Percentiles rank a stretch among this genome's conserved stretches.
These are phyloP conservation scores for Aquatica leii DNA, from an alignment of 2,888 invertebrate species.

Conservation along the genomic window DNA sequence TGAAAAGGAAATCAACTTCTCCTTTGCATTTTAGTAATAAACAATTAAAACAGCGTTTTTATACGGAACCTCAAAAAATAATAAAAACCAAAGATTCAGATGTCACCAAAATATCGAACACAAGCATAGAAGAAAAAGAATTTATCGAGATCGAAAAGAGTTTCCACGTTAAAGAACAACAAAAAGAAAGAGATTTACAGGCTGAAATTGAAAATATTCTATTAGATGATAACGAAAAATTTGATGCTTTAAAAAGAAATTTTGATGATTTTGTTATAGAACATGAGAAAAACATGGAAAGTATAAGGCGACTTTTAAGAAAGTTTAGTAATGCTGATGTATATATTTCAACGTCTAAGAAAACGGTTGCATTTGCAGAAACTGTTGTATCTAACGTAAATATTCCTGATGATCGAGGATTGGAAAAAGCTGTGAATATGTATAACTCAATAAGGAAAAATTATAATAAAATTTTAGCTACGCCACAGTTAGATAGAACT, in stretches of 20 bases:
- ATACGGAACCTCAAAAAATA: too few species aligned
- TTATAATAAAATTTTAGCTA: background rate
- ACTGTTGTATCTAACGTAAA: too few species aligned
- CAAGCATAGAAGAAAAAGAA: constrained; percentile 8
- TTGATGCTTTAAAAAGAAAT: background rate
- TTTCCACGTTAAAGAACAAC: background rate
- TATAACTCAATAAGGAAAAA: constrained; percentile 13
- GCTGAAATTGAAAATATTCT: background rate
- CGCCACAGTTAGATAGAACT: constrained; percentile 9
- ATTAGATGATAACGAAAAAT: background rate
- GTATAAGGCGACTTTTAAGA: background rate
- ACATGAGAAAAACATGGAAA: background rate
- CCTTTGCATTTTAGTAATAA: too few species aligned
- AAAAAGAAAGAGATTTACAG: background rate
- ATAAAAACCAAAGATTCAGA: too few species aligned
- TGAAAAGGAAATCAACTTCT: too few species aligned
- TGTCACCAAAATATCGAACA: too few species aligned
- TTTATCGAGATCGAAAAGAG: constrained; percentile 7
- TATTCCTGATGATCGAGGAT: constrained; percentile 1
- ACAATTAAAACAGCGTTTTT: too few species aligned
- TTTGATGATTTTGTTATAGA: background rate
- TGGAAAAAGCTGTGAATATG: constrained; percentile 9
- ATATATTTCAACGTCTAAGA: too few species aligned
- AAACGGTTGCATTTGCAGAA: background rate
- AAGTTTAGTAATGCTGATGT: background rate